Conservation (phyloP, 2,888 invertebrate genomes). For the Chrysodeixis includens region DNA sequence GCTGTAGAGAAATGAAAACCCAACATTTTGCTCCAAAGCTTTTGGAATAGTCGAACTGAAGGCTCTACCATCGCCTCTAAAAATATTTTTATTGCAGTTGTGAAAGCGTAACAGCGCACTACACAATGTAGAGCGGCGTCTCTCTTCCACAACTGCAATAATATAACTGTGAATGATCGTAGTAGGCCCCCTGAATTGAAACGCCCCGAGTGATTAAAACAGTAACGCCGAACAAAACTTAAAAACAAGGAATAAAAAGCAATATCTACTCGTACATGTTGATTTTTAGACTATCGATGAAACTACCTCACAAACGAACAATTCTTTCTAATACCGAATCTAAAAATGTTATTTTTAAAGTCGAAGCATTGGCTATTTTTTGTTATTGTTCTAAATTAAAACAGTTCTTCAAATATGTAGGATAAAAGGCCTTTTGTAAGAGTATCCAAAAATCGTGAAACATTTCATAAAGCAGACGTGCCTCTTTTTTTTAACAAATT, state of each 20-base stretch:
- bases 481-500: too few relatives aligned
- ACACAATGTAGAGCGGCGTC: too few relatives aligned
- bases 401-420: background rate
- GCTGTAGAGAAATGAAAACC: background rate
- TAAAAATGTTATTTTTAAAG: too few relatives aligned
- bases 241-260: background rate
- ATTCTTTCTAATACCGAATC: background rate
- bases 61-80: too few relatives aligned
- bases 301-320: background rate
- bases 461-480: too few relatives aligned
- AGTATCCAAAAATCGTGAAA: too few relatives aligned
- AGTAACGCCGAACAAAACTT: background rate
- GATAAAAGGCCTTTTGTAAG: too few relatives aligned
- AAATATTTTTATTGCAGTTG: too few relatives aligned
- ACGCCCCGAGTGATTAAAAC: background rate
- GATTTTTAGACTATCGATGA: background rate
- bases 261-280: background rate
- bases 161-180: background rate
- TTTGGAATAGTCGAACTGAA: too few relatives aligned
- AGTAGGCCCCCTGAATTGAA: background rate
- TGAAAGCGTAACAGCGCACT: too few relatives aligned
- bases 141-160: too few relatives aligned
- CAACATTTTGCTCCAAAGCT: background rate
- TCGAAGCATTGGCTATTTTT: background rate
- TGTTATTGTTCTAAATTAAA: background rate